Percentiles rank a stretch among this genome's conserved stretches.
Conservation (phyloP, 2,888 invertebrate species). For the Troglohyphantes excavatus region DNA sequence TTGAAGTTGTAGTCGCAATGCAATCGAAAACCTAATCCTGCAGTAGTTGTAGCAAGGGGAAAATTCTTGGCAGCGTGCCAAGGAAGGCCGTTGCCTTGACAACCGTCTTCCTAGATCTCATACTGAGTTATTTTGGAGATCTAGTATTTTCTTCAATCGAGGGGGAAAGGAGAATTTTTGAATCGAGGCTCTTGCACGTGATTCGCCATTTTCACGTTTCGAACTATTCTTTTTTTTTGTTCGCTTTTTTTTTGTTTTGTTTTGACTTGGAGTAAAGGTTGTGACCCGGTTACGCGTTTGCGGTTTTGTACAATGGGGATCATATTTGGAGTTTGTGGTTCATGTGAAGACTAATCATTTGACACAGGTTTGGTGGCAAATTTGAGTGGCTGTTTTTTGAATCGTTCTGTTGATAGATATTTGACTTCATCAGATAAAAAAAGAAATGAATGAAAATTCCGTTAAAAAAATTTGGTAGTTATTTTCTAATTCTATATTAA, state of each 20-base stretch:
- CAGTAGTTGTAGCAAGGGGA: constrained; percentile 48
- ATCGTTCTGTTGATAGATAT: too few species aligned
- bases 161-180: not conserved
- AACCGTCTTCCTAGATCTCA: constrained; percentile 50
- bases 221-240: constrained; percentile 7
- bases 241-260: not conserved
- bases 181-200: constrained; percentile 55
- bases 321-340: constrained; percentile 8
- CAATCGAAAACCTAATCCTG: constrained; percentile 51
- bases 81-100: constrained; percentile 63
- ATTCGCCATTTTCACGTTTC: constrained; percentile 50
- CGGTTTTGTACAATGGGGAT: constrained; percentile 50
- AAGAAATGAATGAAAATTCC: too few species aligned
- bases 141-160: constrained; percentile 32
- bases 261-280: constrained; percentile 17
- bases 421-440: too few species aligned
- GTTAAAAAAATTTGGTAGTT: too few species aligned
- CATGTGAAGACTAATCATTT: too few species aligned
- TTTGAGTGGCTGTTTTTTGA: too few species aligned
- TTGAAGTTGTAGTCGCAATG: constrained; percentile 2
- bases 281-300: constrained; percentile 52
- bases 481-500: too few species aligned
- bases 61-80: constrained; percentile 62
- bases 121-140: constrained; percentile 51
- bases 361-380: too few species aligned